These are phyloP conservation scores for Cirrhinus molitorella DNA, from an alignment of 2,797 vertebrate species.

Conservation along the genomic window DNA sequence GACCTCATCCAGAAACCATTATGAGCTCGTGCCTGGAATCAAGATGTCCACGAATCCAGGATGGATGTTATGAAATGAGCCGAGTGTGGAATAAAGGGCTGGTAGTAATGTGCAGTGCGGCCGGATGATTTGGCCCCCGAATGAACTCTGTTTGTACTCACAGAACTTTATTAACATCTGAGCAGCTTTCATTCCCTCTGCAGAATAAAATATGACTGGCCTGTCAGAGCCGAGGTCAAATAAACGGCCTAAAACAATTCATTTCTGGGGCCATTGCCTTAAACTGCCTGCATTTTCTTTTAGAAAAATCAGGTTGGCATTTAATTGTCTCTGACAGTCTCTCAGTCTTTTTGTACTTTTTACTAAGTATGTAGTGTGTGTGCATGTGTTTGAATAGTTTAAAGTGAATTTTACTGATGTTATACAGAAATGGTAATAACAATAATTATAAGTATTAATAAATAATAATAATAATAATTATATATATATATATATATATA, in stretches of 20 bases:
- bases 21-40: neutral
- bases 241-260: slow-evolving; percentile 37
- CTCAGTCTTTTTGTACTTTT: neutral
- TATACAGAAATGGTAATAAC: neutral
- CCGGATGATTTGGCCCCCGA: neutral
- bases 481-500: no score
- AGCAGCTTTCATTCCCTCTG: slow-evolving; percentile 8
- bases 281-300: slow-evolving; percentile 24
- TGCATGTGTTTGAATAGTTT: neutral
- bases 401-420: neutral
- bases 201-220: slow-evolving; percentile 9
- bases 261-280: slow-evolving; percentile 26
- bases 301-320: slow-evolving; percentile 41
- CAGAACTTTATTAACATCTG: slow-evolving; percentile 27
- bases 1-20: neutral
- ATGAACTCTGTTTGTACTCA: slow-evolving; percentile 32
- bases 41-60: neutral
- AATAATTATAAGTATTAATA: no score
- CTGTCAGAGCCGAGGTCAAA: slow-evolving; percentile 24
- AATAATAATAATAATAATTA: no score
- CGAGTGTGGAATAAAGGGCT: neutral
- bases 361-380: neutral
- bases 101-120: slow-evolving; percentile 12
- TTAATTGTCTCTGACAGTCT: slow-evolving; percentile 9
- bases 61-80: neutral